Evolutionary conservation across 2,113 vertebrate species (phyloP), one percentile per base, ranked within the genome.

Genomic region (Dasyurus viverrinus): DNA sequence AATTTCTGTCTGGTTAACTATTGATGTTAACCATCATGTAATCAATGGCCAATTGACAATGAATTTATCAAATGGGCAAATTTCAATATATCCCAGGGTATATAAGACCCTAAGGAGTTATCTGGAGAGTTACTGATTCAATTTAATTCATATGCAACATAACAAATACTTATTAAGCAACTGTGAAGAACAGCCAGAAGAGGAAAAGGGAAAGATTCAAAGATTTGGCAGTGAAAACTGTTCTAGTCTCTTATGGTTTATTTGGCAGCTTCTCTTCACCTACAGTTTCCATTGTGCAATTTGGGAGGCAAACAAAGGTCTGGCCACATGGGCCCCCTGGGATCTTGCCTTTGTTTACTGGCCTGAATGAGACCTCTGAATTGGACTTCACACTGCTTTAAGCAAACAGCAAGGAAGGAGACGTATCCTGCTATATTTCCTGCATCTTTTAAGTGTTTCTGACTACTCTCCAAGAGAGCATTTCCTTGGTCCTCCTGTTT

Each of bases 1-100:
- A 89, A 90, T 94, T 96, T 90, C 92, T 90, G 27, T 54, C 53
- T 11, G 53, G 47, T 76, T 90, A 96, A 84, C 93, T 90, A 92
- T 27, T 11, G 19, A 12, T 23, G 54, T 52, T 93, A 92, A 93
- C 16, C n/a, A 46, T 92, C 91, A 53, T 54, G n/a, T 2, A 12
- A 10, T n/a, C 2, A 0, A 84, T 42, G 19, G n/a, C 19, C 16
- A 42, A 19, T 23, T 84, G 68, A 84, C 68, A 84, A 84, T 23
- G 68, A 84, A 84, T 84, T 16, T 7, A 84, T 84, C n/a, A 84
- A 42, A 84, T 42, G n/a, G n/a, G n/a, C 68, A 22, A 84, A 84
- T 7, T 19, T 84, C 16, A 22, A 42, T 23, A 84, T 84, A 84
- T 84, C 68, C n/a, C n/a, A 84, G 68, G 68, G 42, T 54, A 36